Base-by-base conservation (phyloP, 2,888 invertebrate species). In the Drosophila conformis region DNA sequence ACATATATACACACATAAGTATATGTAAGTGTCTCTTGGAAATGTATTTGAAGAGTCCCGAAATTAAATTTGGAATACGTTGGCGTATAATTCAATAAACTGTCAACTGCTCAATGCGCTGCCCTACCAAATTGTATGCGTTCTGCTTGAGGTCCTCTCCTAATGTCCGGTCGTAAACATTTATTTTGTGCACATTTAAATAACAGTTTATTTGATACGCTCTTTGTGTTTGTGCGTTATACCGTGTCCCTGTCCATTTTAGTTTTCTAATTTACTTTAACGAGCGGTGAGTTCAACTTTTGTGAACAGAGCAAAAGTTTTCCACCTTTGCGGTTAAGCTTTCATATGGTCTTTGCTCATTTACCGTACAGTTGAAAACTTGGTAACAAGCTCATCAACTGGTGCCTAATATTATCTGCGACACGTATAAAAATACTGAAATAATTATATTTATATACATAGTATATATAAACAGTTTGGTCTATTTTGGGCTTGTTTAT, bases 171-270 rank as follows among this genome's bases (percentile, higher is more conserved):
- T 5, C 63, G 68, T 71, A 29, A 70, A 58, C 48, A 74, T 79
- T 66, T 78, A 73, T 70, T 61, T 65, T 57, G 52, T 52, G 60
- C 69, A 69, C 75, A 69, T 78, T 81, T 73, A 62, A 81, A 78
- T 76, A 71, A 65, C 64, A 73, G 73, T 81, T 77, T 59, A 73
- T 73, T 62, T 58, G 48, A 61, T 75, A 51, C 2, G 58, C 61
- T 15, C 65, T 48, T 69, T 52, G 65, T 40, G 42, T 51, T 52
- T 40, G 18, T 61, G 40, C 63, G 21, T 25, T 33, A 56, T 1
- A 49, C 35, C 52, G 53, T 8, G 59, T 40, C 10, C 33, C 49
- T 51, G 35, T 49, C 13, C 31, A 13, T 42, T 75, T 57, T 38
- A 61, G 48, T 66, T 70, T 48, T 72, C n/a, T 58, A 68, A 71